Percentiles rank a stretch among this genome's conserved stretches.
Evolutionary conservation across 2,888 invertebrate genomes (phyloP).

Genomic region (Archips xylosteana): DNA sequence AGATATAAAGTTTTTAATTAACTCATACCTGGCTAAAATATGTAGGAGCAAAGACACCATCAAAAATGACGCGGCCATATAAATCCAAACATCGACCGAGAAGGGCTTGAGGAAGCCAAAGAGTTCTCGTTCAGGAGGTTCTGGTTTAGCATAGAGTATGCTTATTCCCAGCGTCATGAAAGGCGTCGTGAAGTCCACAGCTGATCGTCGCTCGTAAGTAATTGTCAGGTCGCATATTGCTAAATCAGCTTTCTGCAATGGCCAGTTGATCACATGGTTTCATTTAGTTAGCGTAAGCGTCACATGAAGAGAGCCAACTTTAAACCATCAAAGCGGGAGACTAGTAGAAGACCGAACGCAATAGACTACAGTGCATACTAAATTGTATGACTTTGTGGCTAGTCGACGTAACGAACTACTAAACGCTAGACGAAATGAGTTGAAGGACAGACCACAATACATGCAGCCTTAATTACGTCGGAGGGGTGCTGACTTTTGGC

Average conservation of each 20-base stretch:
- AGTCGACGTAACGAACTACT: no score
- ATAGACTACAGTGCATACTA: no score
- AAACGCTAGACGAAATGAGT: no score
- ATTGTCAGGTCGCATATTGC: slow-evolving; percentile 98
- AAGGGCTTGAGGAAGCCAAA: slow-evolving; percentile 97
- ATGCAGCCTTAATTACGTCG: no score
- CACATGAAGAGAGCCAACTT: no score
- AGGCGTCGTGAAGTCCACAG: slow-evolving; percentile 97
- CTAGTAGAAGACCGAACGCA: no score
- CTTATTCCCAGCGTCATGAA: slow-evolving; percentile 98
- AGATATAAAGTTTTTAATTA: background rate
- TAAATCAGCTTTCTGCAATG: slow-evolving; percentile 94
- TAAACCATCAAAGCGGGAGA: no score
- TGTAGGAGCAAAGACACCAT: slow-evolving; percentile 93
- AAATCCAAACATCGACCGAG: slow-evolving; percentile 95
- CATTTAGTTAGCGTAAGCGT: no score
- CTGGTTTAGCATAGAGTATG: slow-evolving; percentile 93
- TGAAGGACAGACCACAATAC: no score
- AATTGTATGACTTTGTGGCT: no score
- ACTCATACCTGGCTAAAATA: slow-evolving; percentile 89
- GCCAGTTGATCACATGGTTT: background rate
- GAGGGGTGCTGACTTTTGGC: no score
- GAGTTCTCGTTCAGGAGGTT: slow-evolving; percentile 91
- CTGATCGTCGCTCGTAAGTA: slow-evolving; percentile 94
- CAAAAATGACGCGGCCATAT: slow-evolving; percentile 94